Evolutionary conservation across 2,888 invertebrate species (phyloP).

Genomic region (Isoperla grammatica): DNA sequence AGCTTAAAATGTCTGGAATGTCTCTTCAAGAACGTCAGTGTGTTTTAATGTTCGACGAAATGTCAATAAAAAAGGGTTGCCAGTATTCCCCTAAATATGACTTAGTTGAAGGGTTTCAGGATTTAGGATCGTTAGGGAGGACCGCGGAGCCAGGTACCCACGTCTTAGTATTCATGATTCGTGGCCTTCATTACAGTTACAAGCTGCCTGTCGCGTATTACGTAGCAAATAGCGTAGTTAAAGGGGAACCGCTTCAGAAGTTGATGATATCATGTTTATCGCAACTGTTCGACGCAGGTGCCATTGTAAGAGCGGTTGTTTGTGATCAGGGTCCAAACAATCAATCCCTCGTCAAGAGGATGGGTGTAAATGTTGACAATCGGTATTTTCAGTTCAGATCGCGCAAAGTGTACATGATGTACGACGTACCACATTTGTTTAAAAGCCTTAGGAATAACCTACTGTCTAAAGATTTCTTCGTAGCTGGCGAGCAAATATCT

Average conservation of each 20-base stretch:
- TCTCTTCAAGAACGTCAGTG: background rate
- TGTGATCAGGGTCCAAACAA: constrained; percentile 20
- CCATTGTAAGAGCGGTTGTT: constrained; percentile 14
- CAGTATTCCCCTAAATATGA: background rate
- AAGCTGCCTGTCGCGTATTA: constrained; percentile 14
- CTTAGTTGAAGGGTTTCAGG: constrained; percentile 8
- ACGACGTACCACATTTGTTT: constrained; percentile 8
- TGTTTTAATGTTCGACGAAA: constrained; percentile 18
- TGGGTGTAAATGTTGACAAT: constrained; percentile 1
- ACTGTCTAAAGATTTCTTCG: background rate
- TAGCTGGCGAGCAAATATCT: background rate
- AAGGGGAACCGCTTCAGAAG: background rate
- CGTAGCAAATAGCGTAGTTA: background rate
- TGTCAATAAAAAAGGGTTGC: constrained; percentile 9
- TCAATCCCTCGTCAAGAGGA: background rate
- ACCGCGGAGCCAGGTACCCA: constrained; percentile 2
- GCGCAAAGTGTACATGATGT: constrained; percentile 4
- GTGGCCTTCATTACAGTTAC: constrained; percentile 4
- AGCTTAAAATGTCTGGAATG: background rate
- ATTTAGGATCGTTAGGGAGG: constrained; percentile 1
- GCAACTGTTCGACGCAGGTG: constrained; percentile 1
- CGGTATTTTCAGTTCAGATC: background rate
- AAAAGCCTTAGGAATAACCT: constrained; percentile 1
- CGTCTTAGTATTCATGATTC: constrained; percentile 12
- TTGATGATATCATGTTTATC: background rate